Percentiles rank a stretch among this genome's conserved stretches.
phyloP scores from a whole-genome alignment of 1,140 invertebrate genomes.

The Scaptomyza pallida region DNA sequence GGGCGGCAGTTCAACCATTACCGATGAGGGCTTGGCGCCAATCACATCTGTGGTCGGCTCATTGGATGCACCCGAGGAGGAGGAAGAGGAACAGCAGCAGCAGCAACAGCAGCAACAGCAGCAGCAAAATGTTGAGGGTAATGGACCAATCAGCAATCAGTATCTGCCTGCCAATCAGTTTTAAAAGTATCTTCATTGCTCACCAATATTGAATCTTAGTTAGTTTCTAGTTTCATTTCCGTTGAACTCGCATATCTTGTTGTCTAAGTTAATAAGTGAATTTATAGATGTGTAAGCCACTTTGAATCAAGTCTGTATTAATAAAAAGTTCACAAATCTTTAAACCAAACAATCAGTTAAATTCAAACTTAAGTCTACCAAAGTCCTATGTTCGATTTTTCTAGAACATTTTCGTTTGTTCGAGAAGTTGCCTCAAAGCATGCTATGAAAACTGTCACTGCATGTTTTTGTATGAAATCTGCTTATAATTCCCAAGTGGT shows the following conservation, averaged over 20 bases:
- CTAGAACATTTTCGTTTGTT: no score
- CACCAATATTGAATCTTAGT: slow-evolving; percentile 57
- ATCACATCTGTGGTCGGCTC: slow-evolving; percentile 80
- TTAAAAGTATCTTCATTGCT: slow-evolving; percentile 71
- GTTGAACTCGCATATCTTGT: no score
- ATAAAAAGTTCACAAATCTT: slow-evolving; percentile 24
- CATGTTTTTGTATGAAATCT: no score
- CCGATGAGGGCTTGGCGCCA: slow-evolving; percentile 79
- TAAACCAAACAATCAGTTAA: slow-evolving; percentile 1
- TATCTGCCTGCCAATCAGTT: slow-evolving; percentile 77
- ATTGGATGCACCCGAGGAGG: slow-evolving; percentile 69
- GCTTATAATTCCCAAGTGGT: no score
- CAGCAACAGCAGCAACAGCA: slow-evolving; percentile 39
- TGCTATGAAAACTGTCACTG: no score
- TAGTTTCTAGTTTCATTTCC: no score
- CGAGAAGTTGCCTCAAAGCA: no score
- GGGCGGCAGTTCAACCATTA: slow-evolving; percentile 76
- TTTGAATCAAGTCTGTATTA: slow-evolving; percentile 28
- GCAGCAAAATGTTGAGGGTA: slow-evolving; percentile 1
- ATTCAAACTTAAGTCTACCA: background rate
- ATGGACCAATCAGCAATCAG: slow-evolving; percentile 49
- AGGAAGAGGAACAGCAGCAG: slow-evolving; percentile 68
- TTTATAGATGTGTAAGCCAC: slow-evolving; percentile 30
- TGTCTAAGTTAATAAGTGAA: slow-evolving; percentile 47
- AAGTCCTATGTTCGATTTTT: no score